Conservation (phyloP, 2,888 invertebrate species). For the Phyllotreta striolata region DNA sequence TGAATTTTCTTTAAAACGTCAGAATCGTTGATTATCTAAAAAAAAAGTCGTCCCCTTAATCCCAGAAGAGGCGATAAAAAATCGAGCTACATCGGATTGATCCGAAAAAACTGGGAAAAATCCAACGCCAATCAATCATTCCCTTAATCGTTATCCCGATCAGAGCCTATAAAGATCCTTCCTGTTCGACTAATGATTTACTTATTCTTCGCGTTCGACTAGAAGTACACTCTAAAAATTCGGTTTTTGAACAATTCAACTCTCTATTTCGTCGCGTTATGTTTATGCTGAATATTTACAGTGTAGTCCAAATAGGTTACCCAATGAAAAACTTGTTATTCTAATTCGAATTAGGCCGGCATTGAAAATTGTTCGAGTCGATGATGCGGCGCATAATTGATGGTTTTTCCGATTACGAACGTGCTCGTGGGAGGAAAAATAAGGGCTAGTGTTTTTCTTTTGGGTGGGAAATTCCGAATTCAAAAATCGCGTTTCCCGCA, state of each 20-base stretch:
- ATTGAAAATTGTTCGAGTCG: not conserved
- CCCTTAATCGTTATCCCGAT: conserved; percentile 23
- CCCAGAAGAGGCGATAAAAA: conserved; percentile 2
- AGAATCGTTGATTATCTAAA: conserved; percentile 11
- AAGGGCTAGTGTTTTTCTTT: too few species aligned
- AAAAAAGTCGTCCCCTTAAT: conserved; percentile 2
- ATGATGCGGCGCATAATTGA: not conserved
- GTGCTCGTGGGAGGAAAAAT: not conserved
- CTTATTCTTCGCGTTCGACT: conserved; percentile 8
- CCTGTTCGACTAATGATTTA: conserved; percentile 25
- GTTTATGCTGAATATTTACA: too few species aligned
- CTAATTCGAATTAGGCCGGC: conserved; percentile 12
- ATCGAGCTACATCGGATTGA: not conserved
- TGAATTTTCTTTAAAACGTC: not conserved
- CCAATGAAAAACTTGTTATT: conserved; percentile 15
- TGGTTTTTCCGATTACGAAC: not conserved
- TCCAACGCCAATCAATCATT: conserved; percentile 23
- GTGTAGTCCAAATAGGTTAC: conserved; percentile 2
- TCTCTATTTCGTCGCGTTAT: not conserved
- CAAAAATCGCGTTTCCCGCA: too few species aligned
- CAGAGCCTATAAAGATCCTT: conserved; percentile 22
- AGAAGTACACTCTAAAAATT: conserved; percentile 12
- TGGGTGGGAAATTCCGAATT: too few species aligned
- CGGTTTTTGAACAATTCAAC: not conserved
- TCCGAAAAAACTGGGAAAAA: conserved; percentile 10